phyloP scores from a whole-genome alignment of 2,797 vertebrate species.

The Sebastes hubbsi region DNA sequence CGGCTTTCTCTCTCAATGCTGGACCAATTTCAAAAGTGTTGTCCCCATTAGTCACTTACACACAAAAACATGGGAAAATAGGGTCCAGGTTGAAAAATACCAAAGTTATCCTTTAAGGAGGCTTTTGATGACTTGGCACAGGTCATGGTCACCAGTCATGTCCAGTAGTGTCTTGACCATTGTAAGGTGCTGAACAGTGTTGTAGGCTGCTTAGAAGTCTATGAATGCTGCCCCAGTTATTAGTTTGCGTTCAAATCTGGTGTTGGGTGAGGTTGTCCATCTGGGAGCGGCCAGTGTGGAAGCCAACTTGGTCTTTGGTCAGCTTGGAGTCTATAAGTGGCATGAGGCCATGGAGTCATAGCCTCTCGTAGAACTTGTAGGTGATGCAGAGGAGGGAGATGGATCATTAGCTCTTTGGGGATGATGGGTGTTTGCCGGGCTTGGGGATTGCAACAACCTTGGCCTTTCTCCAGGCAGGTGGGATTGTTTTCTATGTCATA shows the following conservation, averaged over 20 bases:
- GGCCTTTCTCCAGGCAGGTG: background rate
- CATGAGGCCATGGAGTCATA: background rate
- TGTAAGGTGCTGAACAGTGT: background rate
- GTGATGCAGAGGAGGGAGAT: background rate
- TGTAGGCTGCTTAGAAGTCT: background rate
- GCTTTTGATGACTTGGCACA: background rate
- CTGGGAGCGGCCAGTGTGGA: no score
- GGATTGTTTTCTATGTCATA: background rate
- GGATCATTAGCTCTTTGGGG: background rate
- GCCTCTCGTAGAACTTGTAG: background rate
- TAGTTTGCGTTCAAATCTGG: accelerated
- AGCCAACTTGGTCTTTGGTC: background rate
- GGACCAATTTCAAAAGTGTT: no score
- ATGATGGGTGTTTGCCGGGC: background rate
- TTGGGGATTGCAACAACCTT: background rate
- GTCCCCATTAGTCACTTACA: accelerated
- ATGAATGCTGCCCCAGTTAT: background rate
- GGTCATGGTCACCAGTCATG: background rate
- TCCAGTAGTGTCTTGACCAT: background rate
- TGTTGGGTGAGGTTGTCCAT: no score
- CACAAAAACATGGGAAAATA: no score
- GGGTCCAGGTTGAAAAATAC: no score
- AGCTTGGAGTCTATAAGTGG: background rate
- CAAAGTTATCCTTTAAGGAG: no score
- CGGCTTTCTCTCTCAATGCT: no score